Evolutionary conservation across 1,140 invertebrate genomes (phyloP).

Genomic region (Drosophila gunungcola): DNA sequence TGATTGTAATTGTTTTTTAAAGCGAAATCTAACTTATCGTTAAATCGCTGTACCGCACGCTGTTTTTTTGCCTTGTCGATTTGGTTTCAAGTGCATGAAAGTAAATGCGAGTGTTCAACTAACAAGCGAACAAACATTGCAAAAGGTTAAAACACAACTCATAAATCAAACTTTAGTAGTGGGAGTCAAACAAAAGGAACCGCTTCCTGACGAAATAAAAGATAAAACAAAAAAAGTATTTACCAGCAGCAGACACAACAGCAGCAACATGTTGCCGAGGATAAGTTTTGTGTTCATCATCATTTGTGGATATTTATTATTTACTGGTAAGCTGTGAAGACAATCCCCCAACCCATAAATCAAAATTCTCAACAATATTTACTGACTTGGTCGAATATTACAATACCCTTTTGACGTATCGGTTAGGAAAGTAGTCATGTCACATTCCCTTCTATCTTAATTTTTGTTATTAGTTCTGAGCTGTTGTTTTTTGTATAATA

Average conservation of each 20-base stretch:
- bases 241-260: constrained; percentile 29
- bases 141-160: constrained; percentile 44
- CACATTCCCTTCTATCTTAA: too few relatives aligned
- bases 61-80: constrained; percentile 30
- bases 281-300: constrained; percentile 72
- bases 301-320: constrained; percentile 80
- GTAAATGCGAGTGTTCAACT: constrained; percentile 25
- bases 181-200: constrained; percentile 1
- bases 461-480: too few relatives aligned
- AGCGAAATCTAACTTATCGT: constrained; percentile 48
- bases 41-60: constrained; percentile 33
- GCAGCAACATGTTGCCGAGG: constrained; percentile 78
- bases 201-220: neutral
- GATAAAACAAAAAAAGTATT: constrained; percentile 10
- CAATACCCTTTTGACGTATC: neutral
- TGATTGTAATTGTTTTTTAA: constrained; percentile 58
- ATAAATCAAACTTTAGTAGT: constrained; percentile 31
- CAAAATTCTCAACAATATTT: constrained; percentile 49
- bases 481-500: too few relatives aligned
- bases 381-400: neutral
- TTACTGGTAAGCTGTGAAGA: constrained; percentile 43
- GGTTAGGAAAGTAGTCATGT: too few relatives aligned
- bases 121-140: constrained; percentile 2
- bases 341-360: constrained; percentile 44
- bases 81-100: constrained; percentile 35